Conservation (phyloP, 1,140 invertebrate genomes). For the Glossosoma conforme region DNA sequence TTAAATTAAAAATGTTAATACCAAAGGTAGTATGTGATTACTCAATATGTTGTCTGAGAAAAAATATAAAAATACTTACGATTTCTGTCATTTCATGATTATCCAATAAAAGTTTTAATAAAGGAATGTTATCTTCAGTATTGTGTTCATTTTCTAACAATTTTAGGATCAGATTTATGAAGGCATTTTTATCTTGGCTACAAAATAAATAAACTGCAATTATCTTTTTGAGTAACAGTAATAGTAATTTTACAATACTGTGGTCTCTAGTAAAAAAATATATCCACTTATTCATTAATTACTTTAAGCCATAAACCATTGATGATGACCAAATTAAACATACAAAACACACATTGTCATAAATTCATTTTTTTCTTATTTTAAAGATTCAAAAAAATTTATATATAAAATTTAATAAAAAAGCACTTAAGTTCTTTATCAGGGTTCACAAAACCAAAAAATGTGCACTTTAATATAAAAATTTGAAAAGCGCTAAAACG, state of each 20-base stretch:
- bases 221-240: background rate
- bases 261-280: background rate
- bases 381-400: no score
- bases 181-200: constrained; percentile 18
- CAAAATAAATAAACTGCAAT: constrained; percentile 8
- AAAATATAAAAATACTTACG: constrained; percentile 11
- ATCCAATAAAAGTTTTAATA: constrained; percentile 24
- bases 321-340: background rate
- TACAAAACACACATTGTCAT: background rate
- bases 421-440: no score
- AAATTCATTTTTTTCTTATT: background rate
- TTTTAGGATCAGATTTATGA: constrained; percentile 14
- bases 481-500: background rate
- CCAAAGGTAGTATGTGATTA: background rate
- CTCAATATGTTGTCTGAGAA: background rate
- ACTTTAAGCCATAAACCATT: background rate
- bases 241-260: background rate
- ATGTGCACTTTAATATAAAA: background rate
- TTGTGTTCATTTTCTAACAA: constrained; percentile 20
- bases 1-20: background rate
- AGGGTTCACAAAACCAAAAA: no score
- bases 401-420: no score
- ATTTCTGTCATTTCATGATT: constrained; percentile 22
- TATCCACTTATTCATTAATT: background rate
- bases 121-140: constrained; percentile 26